These are phyloP conservation scores for Scomber colias DNA, from an alignment of 2,113 vertebrate genomes.

Conservation along the genomic window DNA sequence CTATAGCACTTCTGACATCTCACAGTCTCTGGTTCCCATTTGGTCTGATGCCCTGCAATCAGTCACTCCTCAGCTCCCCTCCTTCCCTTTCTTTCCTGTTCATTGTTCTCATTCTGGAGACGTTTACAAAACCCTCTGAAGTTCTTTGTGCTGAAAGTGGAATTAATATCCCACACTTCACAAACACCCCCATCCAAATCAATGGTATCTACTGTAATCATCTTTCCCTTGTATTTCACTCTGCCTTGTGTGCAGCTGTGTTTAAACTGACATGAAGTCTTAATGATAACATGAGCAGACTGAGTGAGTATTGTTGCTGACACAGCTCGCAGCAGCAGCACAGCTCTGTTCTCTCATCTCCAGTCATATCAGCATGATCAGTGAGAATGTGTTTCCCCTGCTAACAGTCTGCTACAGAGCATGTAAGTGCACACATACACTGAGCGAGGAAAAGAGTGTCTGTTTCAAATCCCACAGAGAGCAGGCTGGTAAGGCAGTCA, in stretches of 20 bases:
- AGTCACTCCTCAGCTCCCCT: slow-evolving; percentile 65
- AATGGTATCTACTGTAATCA: slow-evolving; percentile 23
- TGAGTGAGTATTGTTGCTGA: slow-evolving; percentile 44
- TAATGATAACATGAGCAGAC: slow-evolving; percentile 38
- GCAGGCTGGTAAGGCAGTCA: slow-evolving; percentile 39
- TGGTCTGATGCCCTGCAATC: slow-evolving; percentile 72
- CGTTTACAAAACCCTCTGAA: slow-evolving; percentile 29
- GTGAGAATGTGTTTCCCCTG: slow-evolving; percentile 72
- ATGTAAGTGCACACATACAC: slow-evolving; percentile 39
- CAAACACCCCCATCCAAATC: slow-evolving; percentile 47
- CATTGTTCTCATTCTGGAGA: slow-evolving; percentile 53
- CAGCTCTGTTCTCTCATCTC: slow-evolving; percentile 60
- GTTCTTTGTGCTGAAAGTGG: slow-evolving; percentile 52
- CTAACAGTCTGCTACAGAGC: slow-evolving; percentile 50
- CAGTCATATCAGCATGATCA: slow-evolving; percentile 68
- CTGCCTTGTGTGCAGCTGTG: slow-evolving; percentile 15
- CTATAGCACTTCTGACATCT: slow-evolving; percentile 70
- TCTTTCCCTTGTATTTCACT: slow-evolving; percentile 22
- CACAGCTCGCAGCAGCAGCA: slow-evolving; percentile 51
- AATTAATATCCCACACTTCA: slow-evolving; percentile 39
- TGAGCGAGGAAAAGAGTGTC: slow-evolving; percentile 21
- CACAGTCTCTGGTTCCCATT: slow-evolving; percentile 81
- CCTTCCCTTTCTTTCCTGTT: slow-evolving; percentile 41
- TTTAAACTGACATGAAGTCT: slow-evolving; percentile 41
- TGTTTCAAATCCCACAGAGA: slow-evolving; percentile 65